Conservation (phyloP, 2,113 vertebrate genomes). For the Ochotona princeps region DNA sequence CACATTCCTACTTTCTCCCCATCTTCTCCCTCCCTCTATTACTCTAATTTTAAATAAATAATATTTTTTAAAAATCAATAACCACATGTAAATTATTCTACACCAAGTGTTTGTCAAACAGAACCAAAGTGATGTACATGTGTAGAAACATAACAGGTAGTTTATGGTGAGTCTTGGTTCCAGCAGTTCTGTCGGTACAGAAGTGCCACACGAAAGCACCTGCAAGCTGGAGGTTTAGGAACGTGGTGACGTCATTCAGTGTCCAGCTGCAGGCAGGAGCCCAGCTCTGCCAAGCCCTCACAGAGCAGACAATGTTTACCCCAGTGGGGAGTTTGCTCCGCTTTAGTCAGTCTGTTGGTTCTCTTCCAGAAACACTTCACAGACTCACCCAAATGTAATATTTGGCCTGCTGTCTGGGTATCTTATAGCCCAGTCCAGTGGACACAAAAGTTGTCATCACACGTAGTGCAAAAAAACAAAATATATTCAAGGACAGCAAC, state of each 20-base stretch:
- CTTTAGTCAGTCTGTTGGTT: background rate
- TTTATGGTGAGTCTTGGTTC: background rate
- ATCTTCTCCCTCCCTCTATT: too few species aligned
- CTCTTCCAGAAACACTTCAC: background rate
- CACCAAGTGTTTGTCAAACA: background rate
- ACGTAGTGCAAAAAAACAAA: background rate
- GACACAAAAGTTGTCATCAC: background rate
- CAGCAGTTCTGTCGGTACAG: background rate
- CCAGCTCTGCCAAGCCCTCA: background rate
- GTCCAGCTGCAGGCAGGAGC: background rate
- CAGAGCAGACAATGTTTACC: too few species aligned
- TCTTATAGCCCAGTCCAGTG: background rate
- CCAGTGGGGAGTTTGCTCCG: background rate
- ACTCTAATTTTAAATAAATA: too few species aligned
- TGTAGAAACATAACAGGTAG: background rate
- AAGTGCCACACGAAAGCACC: background rate
- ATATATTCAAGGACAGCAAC: background rate
- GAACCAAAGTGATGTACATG: too few species aligned
- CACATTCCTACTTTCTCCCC: too few species aligned
- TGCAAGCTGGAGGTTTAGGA: background rate
- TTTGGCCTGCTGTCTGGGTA: background rate
- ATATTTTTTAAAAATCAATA: too few species aligned
- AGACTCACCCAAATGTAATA: background rate
- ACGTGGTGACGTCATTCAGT: accelerated
- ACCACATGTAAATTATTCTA: background rate